phyloP scores from a whole-genome alignment of 1,140 invertebrate genomes.

The Bicyclus anynana region DNA sequence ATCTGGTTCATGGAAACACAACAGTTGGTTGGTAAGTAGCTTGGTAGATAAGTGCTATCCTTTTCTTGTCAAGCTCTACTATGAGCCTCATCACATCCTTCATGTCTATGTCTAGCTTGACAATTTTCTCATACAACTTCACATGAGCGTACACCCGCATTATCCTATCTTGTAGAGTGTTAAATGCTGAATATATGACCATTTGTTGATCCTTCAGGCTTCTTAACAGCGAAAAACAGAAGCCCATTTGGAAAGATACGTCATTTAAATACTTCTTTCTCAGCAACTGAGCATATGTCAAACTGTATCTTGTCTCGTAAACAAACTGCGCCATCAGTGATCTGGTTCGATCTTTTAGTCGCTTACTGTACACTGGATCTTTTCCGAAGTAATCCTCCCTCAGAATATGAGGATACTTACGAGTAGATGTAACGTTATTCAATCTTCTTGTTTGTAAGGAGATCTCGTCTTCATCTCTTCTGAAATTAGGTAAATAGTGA shows the following conservation, averaged over 20 bases:
- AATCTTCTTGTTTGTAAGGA: constrained; percentile 30
- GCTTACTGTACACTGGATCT: constrained; percentile 18
- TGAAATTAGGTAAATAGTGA: constrained; percentile 23
- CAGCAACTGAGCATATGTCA: constrained; percentile 32
- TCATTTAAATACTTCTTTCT: constrained; percentile 32
- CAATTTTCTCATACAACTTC: constrained; percentile 37
- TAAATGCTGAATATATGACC: constrained; percentile 24
- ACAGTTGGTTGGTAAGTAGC: no score
- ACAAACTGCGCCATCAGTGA: constrained; percentile 39
- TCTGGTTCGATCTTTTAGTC: no score
- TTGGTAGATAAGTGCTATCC: background rate
- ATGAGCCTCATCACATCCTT: constrained; percentile 33
- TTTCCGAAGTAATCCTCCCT: constrained; percentile 16
- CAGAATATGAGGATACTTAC: background rate
- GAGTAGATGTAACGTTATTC: constrained; percentile 14
- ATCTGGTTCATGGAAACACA: no score
- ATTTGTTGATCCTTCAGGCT: constrained; percentile 39
- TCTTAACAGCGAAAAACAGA: constrained; percentile 33
- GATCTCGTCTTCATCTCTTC: constrained; percentile 22
- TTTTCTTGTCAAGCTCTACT: constrained; percentile 19
- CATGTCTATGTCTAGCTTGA: constrained; percentile 39
- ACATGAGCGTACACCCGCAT: constrained; percentile 19
- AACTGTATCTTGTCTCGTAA: constrained; percentile 33
- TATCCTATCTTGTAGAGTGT: background rate
- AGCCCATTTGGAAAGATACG: constrained; percentile 35